Evolutionary conservation across 2,888 invertebrate genomes (phyloP).

Genomic region (Neoaliturus tenellus): DNA sequence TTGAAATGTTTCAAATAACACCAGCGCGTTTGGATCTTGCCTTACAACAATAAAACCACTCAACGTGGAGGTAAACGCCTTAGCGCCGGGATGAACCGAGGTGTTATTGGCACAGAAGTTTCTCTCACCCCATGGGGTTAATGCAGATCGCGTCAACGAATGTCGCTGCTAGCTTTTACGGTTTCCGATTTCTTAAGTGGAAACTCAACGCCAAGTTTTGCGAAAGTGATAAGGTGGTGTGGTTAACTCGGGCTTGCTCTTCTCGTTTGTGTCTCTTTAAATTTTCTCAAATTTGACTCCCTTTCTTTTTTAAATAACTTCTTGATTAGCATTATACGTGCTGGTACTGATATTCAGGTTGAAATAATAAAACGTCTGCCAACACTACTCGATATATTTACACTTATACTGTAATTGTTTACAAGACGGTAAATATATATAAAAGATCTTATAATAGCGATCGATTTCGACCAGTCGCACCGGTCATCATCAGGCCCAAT

Average conservation of each 20-base stretch:
- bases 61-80: background rate
- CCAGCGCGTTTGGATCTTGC: too few relatives aligned
- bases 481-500: too few relatives aligned
- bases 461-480: too few relatives aligned
- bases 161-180: constrained; percentile 17
- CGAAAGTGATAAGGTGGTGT: background rate
- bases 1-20: too few relatives aligned
- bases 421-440: too few relatives aligned
- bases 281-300: background rate
- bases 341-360: too few relatives aligned
- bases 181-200: constrained; percentile 33
- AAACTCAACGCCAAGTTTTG: background rate
- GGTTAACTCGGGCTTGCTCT: background rate
- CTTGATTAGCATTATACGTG: too few relatives aligned
- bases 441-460: too few relatives aligned
- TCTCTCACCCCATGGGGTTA: constrained; percentile 5
- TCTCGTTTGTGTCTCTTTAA: background rate
- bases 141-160: background rate
- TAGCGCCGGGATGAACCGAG: background rate
- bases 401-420: too few relatives aligned
- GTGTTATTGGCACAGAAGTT: background rate
- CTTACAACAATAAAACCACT: background rate
- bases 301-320: too few relatives aligned
- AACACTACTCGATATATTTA: too few relatives aligned
- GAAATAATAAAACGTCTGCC: too few relatives aligned